Conservation (phyloP, 1,140 invertebrate genomes). For the Choristoneura fumiferana region DNA sequence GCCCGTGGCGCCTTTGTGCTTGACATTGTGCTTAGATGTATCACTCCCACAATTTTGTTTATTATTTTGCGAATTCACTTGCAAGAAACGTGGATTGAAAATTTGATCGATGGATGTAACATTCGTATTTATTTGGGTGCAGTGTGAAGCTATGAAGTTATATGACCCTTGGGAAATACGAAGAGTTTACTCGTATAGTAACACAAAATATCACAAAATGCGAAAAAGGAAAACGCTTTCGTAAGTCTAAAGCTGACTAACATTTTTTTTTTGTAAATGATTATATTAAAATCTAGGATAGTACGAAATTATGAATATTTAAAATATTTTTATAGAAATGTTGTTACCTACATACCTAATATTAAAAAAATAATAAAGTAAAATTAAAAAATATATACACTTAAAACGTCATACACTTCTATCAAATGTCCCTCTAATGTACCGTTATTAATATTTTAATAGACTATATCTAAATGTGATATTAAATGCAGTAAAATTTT, state of each 20-base stretch:
- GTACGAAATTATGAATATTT: too few relatives aligned
- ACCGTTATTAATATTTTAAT: background rate
- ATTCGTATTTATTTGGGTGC: slow-evolving; percentile 32
- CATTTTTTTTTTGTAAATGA: too few relatives aligned
- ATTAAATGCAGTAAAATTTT: slow-evolving; percentile 6
- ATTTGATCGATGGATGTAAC: slow-evolving; percentile 65
- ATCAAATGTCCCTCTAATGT: too few relatives aligned
- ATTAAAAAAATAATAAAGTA: too few relatives aligned
- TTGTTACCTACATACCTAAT: too few relatives aligned
- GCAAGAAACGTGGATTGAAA: slow-evolving; percentile 46
- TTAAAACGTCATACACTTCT: too few relatives aligned
- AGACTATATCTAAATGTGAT: slow-evolving; percentile 2
- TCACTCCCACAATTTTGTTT: slow-evolving; percentile 75
- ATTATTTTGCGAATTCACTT: slow-evolving; percentile 63
- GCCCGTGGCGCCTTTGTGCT: slow-evolving; percentile 62
- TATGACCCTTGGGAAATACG: slow-evolving; percentile 55
- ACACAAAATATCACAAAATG: too few relatives aligned
- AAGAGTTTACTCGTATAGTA: slow-evolving; percentile 9
- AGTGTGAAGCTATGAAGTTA: slow-evolving; percentile 71
- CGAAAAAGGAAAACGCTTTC: too few relatives aligned
- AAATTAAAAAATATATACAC: too few relatives aligned
- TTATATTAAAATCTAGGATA: too few relatives aligned
- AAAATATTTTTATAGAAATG: too few relatives aligned
- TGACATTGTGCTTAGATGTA: slow-evolving; percentile 52
- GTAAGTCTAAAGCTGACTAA: too few relatives aligned